Conservation (phyloP, 1,140 invertebrate genomes). For the Drosophila littoralis region DNA sequence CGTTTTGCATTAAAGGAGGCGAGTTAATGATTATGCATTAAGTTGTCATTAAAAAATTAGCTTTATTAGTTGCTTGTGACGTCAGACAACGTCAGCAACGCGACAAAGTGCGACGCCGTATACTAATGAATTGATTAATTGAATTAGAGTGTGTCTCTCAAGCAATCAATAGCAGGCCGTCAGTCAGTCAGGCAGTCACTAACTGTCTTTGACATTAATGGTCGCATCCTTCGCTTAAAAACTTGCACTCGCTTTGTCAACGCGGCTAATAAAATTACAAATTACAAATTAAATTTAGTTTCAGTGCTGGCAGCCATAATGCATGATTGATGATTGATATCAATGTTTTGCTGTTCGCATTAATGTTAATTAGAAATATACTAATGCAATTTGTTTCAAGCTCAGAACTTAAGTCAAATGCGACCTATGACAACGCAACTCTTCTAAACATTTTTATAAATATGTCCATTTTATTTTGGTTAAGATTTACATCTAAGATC, state of each 20-base stretch:
- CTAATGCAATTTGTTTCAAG: not conserved
- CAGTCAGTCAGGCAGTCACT: constrained; percentile 1
- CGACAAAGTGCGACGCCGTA: constrained; percentile 41
- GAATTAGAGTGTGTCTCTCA: constrained; percentile 51
- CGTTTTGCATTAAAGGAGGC: constrained; percentile 28
- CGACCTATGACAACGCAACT: not conserved
- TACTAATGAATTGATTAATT: constrained; percentile 79
- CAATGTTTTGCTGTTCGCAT: constrained; percentile 5
- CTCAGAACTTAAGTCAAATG: not conserved
- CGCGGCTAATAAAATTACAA: constrained; percentile 71
- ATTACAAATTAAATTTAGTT: constrained; percentile 68
- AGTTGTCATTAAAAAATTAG: constrained; percentile 76
- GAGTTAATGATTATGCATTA: constrained; percentile 74
- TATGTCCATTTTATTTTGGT: too few relatives aligned
- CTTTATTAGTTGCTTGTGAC: constrained; percentile 65
- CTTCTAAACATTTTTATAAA: too few relatives aligned
- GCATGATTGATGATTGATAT: constrained; percentile 65
- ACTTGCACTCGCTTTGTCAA: constrained; percentile 31
- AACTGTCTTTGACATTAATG: constrained; percentile 46
- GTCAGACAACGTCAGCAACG: constrained; percentile 25
- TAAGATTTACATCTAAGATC: too few relatives aligned
- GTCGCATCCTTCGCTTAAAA: constrained; percentile 31
- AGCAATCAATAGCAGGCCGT: constrained; percentile 31
- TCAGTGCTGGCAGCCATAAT: constrained; percentile 51
- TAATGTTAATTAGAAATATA: constrained; percentile 37